phyloP scores from a whole-genome alignment of 1,140 invertebrate genomes.

The Magallana ariakensis region DNA sequence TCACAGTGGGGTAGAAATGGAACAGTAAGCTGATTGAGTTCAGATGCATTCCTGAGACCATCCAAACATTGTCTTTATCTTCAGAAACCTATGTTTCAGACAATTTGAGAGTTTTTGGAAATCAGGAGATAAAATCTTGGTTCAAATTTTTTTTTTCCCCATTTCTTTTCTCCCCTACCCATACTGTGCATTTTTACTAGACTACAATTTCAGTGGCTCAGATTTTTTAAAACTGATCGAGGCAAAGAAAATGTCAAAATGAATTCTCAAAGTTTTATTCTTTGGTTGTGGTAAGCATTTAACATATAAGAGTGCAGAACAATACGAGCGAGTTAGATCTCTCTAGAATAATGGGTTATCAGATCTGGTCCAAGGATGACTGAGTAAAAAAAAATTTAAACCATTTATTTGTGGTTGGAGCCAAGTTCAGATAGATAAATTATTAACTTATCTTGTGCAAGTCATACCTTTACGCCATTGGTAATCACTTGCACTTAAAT shows the following conservation, averaged over 20 bases:
- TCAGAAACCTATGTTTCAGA: not conserved
- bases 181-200: too few species aligned
- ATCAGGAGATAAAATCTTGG: not conserved
- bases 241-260: not conserved
- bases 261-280: not conserved
- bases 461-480: not conserved
- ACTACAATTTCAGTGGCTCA: too few species aligned
- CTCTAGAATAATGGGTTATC: not conserved
- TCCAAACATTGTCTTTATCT: conserved; percentile 2
- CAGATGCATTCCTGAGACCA: not conserved
- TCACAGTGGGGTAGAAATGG: conserved; percentile 10
- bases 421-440: conserved; percentile 37
- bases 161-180: too few species aligned
- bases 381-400: conserved; percentile 4
- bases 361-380: not conserved
- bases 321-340: not conserved
- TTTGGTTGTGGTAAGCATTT: not conserved
- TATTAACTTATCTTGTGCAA: conserved; percentile 23
- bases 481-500: conserved; percentile 26
- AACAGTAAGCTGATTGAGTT: not conserved
- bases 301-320: not conserved
- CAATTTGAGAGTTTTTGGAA: conserved; percentile 1
- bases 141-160: not conserved
- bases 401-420: conserved; percentile 29
- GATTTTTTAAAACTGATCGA: not conserved